Percentiles rank a stretch among this genome's conserved stretches.
Evolutionary conservation across 2,113 vertebrate species (phyloP).

Genomic region (Otocyon megalotis): DNA sequence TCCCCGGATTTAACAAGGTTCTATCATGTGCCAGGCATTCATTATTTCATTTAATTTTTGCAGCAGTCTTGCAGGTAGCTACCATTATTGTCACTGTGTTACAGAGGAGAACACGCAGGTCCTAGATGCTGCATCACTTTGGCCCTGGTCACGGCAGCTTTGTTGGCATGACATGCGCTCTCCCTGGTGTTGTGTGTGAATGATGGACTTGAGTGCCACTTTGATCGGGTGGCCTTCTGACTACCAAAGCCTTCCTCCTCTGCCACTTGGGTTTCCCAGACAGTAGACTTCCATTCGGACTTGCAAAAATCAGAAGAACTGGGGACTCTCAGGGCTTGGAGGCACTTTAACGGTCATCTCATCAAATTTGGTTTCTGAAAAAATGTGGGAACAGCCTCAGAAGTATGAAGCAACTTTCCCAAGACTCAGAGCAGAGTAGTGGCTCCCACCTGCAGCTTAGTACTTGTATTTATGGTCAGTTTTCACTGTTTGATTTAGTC

Average conservation of each 20-base stretch:
- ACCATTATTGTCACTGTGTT: neutral
- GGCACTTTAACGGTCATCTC: no score
- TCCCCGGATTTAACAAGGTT: neutral
- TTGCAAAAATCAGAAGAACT: neutral
- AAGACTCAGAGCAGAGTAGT: neutral
- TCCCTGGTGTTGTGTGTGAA: rapidly evolving
- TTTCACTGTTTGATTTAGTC: neutral
- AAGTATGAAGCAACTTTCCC: neutral
- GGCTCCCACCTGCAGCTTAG: no score
- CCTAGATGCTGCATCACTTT: neutral
- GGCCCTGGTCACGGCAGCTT: neutral
- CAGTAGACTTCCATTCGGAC: neutral
- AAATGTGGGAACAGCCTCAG: neutral
- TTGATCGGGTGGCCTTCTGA: no score
- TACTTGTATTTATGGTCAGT: no score
- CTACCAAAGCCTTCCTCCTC: neutral
- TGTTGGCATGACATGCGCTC: no score
- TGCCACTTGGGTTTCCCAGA: neutral
- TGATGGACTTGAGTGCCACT: neutral
- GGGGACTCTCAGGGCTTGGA: neutral
- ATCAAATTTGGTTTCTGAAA: neutral
- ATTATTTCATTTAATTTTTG: neutral
- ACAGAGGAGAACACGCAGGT: neutral
- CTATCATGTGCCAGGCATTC: rapidly evolving
- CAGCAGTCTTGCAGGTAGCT: neutral